Percentiles rank a stretch among this genome's conserved stretches.
These are phyloP conservation scores for Heteromyza rotundicornis DNA, from an alignment of 2,888 invertebrate species.

Conservation along the genomic window DNA sequence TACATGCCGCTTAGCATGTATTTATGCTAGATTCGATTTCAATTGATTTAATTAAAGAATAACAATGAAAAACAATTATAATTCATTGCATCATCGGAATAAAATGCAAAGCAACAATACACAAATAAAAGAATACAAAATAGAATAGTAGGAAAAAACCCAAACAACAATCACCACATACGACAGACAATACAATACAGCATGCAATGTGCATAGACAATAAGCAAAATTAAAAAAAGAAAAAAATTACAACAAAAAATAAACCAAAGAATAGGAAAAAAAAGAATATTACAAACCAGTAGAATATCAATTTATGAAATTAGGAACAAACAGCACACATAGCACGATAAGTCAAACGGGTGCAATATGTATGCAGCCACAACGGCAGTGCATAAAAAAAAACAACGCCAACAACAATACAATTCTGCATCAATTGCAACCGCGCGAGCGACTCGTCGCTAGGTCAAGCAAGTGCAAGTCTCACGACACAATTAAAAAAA, in stretches of 20 bases:
- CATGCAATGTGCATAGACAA: conserved; percentile 4
- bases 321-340: conserved; percentile 1
- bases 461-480: conserved; percentile 48
- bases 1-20: too few species aligned
- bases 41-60: conserved; percentile 3
- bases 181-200: neutral
- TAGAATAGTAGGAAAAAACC: neutral
- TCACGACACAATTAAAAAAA: conserved; percentile 44
- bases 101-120: neutral
- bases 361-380: neutral
- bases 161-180: neutral
- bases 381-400: too few species aligned
- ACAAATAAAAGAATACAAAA: neutral
- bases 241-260: neutral
- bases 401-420: neutral
- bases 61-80: neutral
- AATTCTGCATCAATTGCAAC: neutral
- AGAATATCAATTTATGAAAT: conserved; percentile 4
- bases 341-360: neutral
- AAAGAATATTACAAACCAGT: neutral
- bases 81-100: neutral
- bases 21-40: too few species aligned
- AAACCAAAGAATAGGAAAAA: neutral
- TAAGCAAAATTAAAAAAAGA: neutral
- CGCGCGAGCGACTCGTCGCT: neutral